phyloP scores from a whole-genome alignment of 2,888 invertebrate genomes.

The Lypha dubia region DNA sequence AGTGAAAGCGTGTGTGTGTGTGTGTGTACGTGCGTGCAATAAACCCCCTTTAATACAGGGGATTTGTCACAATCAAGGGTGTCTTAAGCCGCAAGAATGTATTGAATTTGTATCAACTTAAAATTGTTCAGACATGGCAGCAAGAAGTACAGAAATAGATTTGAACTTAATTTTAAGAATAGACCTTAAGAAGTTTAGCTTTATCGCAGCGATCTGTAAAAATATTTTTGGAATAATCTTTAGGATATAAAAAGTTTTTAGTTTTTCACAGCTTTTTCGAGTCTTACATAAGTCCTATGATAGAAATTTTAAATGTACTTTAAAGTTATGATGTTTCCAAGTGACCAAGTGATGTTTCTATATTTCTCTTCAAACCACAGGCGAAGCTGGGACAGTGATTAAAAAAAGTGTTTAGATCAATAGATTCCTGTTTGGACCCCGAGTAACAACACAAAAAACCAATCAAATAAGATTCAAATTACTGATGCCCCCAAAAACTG shows the following conservation, averaged over 20 bases:
- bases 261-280: no score
- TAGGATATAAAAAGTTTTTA: no score
- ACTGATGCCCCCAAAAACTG: conserved; percentile 16
- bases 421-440: no score
- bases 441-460: not conserved
- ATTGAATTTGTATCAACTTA: conserved; percentile 44
- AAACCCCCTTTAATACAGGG: conserved; percentile 74
- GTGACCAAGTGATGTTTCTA: no score
- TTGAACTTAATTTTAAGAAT: not conserved
- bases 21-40: conserved; percentile 73
- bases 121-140: not conserved
- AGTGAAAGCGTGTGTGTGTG: conserved; percentile 66
- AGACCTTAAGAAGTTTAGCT: not conserved
- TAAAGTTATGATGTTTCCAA: no score
- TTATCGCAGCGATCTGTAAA: not conserved
- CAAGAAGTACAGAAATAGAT: not conserved
- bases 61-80: conserved; percentile 75
- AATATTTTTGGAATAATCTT: no score
- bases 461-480: conserved; percentile 15
- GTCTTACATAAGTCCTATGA: no score
- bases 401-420: no score
- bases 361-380: no score
- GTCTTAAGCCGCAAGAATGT: conserved; percentile 67
- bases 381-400: no score
- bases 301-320: no score